Conservation (phyloP, 2,888 invertebrate genomes). For the Hirtodrosophila duncani region DNA sequence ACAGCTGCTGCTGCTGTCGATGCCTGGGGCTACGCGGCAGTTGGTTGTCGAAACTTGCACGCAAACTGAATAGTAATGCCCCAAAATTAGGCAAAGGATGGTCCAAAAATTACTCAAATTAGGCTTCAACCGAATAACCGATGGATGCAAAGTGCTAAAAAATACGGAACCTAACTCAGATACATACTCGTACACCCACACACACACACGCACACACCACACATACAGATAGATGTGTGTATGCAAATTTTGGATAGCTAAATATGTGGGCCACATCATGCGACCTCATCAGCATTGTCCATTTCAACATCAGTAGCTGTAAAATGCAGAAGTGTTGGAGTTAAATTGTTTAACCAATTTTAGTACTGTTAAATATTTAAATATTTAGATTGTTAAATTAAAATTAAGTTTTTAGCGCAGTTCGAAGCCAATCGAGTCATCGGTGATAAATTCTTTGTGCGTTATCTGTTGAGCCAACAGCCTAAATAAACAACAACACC, state of each 20-base stretch:
- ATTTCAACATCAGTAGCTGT: conserved; percentile 13
- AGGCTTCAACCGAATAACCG: conserved; percentile 28
- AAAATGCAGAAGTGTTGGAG: too few relatives aligned
- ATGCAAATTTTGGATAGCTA: conserved; percentile 38
- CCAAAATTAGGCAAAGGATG: conserved; percentile 44
- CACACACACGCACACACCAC: too few relatives aligned
- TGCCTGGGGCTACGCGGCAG: neutral
- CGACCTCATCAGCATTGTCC: conserved; percentile 21
- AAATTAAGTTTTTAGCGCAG: too few relatives aligned
- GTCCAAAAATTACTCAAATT: conserved; percentile 53
- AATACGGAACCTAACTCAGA: neutral
- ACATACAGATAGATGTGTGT: too few relatives aligned
- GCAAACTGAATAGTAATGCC: conserved; percentile 62
- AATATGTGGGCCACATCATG: conserved; percentile 23
- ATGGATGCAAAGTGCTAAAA: conserved; percentile 12
- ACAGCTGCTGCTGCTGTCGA: neutral
- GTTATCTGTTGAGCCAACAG: too few relatives aligned
- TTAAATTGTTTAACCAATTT: too few relatives aligned
- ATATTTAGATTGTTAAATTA: too few relatives aligned
- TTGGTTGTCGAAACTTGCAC: conserved; percentile 19
- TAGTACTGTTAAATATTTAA: too few relatives aligned
- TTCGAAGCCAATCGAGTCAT: too few relatives aligned
- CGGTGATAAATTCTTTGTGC: too few relatives aligned
- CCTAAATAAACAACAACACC: too few relatives aligned
- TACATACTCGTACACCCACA: neutral